These are phyloP conservation scores for Callosobruchus maculatus DNA, from an alignment of 2,888 invertebrate genomes.

Conservation along the genomic window DNA sequence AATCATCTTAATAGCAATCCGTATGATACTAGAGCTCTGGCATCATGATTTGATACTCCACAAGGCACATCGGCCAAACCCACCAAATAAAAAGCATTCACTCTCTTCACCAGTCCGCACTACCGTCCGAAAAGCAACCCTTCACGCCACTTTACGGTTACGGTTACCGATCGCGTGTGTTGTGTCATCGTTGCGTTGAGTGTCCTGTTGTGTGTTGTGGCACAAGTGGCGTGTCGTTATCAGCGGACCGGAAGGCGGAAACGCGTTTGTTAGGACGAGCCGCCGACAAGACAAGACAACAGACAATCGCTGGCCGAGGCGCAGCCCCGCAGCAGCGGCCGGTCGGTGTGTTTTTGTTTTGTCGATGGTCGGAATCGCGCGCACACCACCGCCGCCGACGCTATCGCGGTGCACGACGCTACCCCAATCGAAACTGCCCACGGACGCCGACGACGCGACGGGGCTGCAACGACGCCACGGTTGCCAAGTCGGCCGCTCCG, in stretches of 20 bases:
- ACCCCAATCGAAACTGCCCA: neutral
- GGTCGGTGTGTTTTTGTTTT: neutral
- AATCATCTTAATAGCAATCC: no score
- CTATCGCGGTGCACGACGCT: neutral
- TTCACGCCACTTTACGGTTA: no score
- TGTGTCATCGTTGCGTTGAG: neutral
- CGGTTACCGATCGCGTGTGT: neutral
- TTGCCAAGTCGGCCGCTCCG: neutral
- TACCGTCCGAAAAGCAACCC: neutral
- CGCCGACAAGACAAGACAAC: neutral
- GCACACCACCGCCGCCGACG: neutral
- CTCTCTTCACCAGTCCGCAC: neutral
- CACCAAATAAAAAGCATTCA: neutral
- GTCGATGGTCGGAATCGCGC: neutral
- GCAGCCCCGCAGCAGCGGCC: no score
- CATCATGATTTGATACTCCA: neutral
- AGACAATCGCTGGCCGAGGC: neutral
- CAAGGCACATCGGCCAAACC: neutral
- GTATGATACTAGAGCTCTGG: neutral
- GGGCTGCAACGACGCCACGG: neutral
- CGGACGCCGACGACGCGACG: neutral
- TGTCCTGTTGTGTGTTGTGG: neutral
- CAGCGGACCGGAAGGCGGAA: neutral
- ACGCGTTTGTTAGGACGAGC: neutral
- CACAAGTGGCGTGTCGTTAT: neutral